Conservation (phyloP, 2,113 vertebrate genomes). For the Jacana jacana region DNA sequence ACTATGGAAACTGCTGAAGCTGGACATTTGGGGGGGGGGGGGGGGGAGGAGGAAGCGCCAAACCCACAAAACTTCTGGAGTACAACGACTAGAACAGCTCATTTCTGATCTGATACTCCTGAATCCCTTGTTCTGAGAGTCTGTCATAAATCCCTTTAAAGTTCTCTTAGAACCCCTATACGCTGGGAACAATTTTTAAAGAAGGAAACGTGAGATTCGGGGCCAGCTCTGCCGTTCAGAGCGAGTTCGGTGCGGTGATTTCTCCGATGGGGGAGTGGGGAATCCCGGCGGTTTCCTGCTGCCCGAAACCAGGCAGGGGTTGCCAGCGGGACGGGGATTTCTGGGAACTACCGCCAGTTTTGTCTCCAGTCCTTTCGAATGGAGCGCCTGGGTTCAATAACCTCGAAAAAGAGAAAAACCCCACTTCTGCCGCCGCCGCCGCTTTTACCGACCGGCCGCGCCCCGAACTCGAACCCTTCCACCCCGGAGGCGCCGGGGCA, state of each 20-base stretch:
- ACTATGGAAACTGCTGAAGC: background rate
- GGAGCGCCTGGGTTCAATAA: background rate
- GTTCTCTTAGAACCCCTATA: fast-evolving
- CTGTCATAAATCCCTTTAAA: fast-evolving
- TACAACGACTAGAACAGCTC: fast-evolving
- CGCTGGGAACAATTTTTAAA: fast-evolving
- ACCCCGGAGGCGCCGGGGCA: no score
- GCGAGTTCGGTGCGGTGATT: fast-evolving
- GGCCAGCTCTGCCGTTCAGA: background rate
- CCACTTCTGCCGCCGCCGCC: background rate
- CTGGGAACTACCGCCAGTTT: background rate
- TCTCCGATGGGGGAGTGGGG: background rate
- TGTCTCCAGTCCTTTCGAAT: fast-evolving
- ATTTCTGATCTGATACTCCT: fast-evolving
- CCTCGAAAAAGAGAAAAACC: background rate
- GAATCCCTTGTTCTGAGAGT: fast-evolving
- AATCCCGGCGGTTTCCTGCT: background rate
- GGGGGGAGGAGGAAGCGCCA: no score
- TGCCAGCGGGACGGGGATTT: background rate
- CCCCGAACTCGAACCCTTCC: background rate
- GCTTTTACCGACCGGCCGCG: background rate
- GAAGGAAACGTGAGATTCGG: fast-evolving
- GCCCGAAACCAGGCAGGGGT: background rate
- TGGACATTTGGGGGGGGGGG: fast-evolving
- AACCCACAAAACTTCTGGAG: fast-evolving